A percentile compares a stretch with the other conserved stretches of the same genome.
Conservation (phyloP, 2,113 vertebrate genomes). For the Passer montanus region DNA sequence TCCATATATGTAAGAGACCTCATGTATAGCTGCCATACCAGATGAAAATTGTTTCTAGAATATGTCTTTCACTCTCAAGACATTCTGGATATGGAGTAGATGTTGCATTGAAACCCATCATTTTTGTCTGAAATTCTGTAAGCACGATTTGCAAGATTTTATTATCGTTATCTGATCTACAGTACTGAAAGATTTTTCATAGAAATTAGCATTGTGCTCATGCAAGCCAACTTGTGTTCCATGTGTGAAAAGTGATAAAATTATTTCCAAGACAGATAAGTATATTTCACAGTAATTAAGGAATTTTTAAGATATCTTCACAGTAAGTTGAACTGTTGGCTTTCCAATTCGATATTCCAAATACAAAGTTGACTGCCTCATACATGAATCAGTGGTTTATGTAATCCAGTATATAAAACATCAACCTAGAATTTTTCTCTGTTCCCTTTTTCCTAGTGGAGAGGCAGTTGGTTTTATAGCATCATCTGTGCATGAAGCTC, state of each 20-base stretch:
- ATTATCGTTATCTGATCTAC: background rate
- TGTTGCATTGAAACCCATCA: background rate
- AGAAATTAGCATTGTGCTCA: background rate
- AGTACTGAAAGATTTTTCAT: background rate
- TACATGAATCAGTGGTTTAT: background rate
- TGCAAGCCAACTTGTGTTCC: background rate
- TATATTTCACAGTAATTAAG: background rate
- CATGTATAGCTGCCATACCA: background rate
- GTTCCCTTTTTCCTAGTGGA: background rate
- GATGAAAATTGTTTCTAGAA: background rate
- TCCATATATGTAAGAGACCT: background rate
- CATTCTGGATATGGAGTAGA: background rate
- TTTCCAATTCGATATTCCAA: background rate
- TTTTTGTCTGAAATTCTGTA: background rate
- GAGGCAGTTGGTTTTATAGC: background rate
- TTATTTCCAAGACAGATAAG: background rate
- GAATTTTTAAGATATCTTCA: background rate
- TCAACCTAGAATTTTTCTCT: background rate
- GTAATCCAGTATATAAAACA: background rate
- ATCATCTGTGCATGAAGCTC: slow-evolving; percentile 15
- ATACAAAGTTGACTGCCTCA: background rate
- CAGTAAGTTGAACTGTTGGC: background rate
- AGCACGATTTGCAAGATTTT: background rate
- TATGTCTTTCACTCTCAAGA: background rate
- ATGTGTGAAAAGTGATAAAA: background rate